Conservation (phyloP, 2,797 vertebrate genomes). For the Enteromius mattozi region DNA sequence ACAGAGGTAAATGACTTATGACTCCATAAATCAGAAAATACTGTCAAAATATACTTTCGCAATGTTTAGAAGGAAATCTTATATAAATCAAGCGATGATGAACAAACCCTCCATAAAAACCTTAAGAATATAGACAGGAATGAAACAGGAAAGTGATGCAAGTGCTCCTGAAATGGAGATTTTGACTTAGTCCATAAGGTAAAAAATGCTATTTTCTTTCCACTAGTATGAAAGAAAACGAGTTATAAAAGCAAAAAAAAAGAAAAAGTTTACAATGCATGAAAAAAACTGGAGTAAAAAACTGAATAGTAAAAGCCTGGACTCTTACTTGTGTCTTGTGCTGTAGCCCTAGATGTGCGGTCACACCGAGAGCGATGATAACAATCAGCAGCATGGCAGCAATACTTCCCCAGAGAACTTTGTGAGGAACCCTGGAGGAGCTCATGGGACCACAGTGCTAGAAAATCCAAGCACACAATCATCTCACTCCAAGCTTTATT, state of each 20-base stretch:
- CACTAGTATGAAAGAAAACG: not conserved
- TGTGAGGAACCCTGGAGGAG: slow-evolving; percentile 72
- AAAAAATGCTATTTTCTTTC: not conserved
- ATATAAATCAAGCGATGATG: not conserved
- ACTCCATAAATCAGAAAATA: not conserved
- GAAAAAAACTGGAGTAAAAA: not conserved
- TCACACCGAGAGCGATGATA: slow-evolving; percentile 72
- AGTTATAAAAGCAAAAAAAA: not conserved
- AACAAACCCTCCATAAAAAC: not conserved
- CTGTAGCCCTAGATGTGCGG: slow-evolving; percentile 67
- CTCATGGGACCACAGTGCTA: slow-evolving; percentile 72
- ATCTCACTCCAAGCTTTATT: not conserved
- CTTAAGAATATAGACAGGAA: not conserved
- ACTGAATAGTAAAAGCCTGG: not conserved
- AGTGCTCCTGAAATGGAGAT: not conserved
- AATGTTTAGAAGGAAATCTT: not conserved
- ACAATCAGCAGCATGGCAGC: slow-evolving; percentile 75
- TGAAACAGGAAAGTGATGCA: not conserved
- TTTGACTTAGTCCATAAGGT: not conserved
- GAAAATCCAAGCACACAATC: slow-evolving; percentile 23
- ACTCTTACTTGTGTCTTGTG: slow-evolving; percentile 70
- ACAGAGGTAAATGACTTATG: not conserved
- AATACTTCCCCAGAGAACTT: slow-evolving; percentile 80
- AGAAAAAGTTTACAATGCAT: not conserved
- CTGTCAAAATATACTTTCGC: not conserved